Evolutionary conservation across 2,888 invertebrate species (phyloP).

Genomic region (Melanophora roralis): DNA sequence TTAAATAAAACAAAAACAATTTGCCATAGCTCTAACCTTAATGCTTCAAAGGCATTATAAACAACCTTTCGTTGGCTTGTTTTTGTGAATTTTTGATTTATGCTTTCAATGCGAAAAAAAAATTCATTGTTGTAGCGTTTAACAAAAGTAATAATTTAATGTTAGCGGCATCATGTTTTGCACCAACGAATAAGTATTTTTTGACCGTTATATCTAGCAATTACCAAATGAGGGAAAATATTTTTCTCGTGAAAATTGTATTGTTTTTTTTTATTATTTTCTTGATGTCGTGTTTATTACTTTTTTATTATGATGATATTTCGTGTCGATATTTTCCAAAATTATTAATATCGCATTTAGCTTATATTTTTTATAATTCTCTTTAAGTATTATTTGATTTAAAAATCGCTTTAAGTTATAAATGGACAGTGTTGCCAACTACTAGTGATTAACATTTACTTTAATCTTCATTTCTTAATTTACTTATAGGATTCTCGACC

Average conservation of each 20-base stretch:
- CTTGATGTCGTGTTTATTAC: background rate
- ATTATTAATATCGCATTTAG: slow-evolving; percentile 28
- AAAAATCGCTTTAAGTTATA: background rate
- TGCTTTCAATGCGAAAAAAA: slow-evolving; percentile 12
- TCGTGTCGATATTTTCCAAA: slow-evolving; percentile 46
- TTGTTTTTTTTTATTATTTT: background rate
- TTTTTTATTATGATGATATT: slow-evolving; percentile 34
- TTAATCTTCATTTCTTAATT: too few species aligned
- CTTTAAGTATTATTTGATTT: slow-evolving; percentile 47
- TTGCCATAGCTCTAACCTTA: slow-evolving; percentile 51
- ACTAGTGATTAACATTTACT: too few species aligned
- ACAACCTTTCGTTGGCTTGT: slow-evolving; percentile 20
- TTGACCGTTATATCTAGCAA: slow-evolving; percentile 22
- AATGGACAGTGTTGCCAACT: too few species aligned
- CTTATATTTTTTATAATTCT: slow-evolving; percentile 27
- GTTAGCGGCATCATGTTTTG: slow-evolving; percentile 54
- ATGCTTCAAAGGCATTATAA: slow-evolving; percentile 44
- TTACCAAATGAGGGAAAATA: slow-evolving; percentile 47
- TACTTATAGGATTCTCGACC: too few species aligned
- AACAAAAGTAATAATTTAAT: slow-evolving; percentile 48
- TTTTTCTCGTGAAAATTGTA: background rate
- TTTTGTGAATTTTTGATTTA: slow-evolving; percentile 24
- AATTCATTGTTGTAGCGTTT: background rate
- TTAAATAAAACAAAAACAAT: too few species aligned
- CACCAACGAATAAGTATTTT: slow-evolving; percentile 33